These are phyloP conservation scores for Cathartes aura DNA, from an alignment of 2,113 vertebrate species.

Conservation along the genomic window DNA sequence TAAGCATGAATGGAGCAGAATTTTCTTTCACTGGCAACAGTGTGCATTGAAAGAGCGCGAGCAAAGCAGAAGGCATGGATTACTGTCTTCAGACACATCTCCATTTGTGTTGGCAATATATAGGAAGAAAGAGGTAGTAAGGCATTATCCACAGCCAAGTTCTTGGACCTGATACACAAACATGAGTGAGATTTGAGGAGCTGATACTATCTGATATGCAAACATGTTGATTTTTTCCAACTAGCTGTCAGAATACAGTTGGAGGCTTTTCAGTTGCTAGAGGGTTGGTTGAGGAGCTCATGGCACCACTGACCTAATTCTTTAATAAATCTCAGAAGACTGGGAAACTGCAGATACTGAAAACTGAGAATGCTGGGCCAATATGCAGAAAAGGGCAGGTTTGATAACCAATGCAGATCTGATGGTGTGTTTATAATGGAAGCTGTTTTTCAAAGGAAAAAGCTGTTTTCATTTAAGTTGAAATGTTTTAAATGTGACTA, in stretches of 20 bases:
- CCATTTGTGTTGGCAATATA: conserved; percentile 9
- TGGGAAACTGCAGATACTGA: background rate
- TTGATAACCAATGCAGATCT: background rate
- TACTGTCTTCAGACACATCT: conserved; percentile 17
- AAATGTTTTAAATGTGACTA: background rate
- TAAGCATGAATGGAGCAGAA: conserved; percentile 10
- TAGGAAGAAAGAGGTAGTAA: background rate
- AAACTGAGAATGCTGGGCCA: background rate
- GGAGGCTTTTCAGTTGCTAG: background rate
- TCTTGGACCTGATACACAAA: conserved; percentile 7
- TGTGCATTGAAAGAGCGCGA: background rate
- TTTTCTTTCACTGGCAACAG: background rate
- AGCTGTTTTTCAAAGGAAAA: conserved; percentile 5
- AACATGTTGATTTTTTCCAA: conserved; percentile 22
- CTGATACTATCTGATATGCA: background rate
- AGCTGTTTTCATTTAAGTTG: background rate
- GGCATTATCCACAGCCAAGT: background rate
- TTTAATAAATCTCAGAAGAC: conserved; percentile 11
- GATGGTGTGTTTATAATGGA: background rate
- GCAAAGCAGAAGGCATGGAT: conserved; percentile 11
- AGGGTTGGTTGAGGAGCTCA: background rate
- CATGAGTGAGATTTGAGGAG: background rate
- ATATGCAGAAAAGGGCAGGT: background rate
- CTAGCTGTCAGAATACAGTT: background rate
- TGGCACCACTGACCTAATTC: background rate